phyloP scores from a whole-genome alignment of 2,888 invertebrate species.

The Parnassius glacialis region DNA sequence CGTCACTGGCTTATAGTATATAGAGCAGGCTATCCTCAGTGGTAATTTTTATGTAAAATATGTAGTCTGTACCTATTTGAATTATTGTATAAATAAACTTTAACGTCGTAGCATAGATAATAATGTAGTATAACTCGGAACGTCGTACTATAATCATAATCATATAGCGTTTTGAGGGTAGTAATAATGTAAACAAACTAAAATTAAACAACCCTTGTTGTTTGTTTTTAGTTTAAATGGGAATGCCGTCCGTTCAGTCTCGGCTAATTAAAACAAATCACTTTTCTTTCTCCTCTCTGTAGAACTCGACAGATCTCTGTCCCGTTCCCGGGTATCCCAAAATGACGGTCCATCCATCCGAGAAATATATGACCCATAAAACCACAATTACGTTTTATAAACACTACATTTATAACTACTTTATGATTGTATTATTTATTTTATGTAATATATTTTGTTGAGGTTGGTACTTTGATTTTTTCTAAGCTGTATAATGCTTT shows the following conservation, averaged over 20 bases:
- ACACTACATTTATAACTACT: slow-evolving; percentile 79
- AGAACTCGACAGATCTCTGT: slow-evolving; percentile 30
- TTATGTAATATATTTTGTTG: slow-evolving; percentile 77
- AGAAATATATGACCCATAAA: slow-evolving; percentile 74
- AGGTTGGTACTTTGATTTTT: slow-evolving; percentile 72
- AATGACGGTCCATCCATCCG: slow-evolving; percentile 49
- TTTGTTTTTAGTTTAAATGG: slow-evolving; percentile 42
- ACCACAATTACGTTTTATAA: slow-evolving; percentile 77
- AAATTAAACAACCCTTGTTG: slow-evolving; percentile 32
- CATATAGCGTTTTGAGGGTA: slow-evolving; percentile 25
- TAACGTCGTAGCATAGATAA: too few relatives aligned
- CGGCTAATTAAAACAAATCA: slow-evolving; percentile 67
- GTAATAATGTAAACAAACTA: slow-evolving; percentile 47
- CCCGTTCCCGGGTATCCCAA: slow-evolving; percentile 30
- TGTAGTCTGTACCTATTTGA: too few relatives aligned
- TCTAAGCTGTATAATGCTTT: slow-evolving; percentile 71
- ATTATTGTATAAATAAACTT: too few relatives aligned
- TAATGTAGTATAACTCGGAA: too few relatives aligned
- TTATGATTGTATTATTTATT: slow-evolving; percentile 81
- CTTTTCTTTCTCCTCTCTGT: slow-evolving; percentile 33
- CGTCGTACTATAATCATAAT: slow-evolving; percentile 14
- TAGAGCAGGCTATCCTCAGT: too few relatives aligned
- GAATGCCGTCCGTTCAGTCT: slow-evolving; percentile 40
- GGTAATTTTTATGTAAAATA: too few relatives aligned
- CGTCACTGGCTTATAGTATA: too few relatives aligned